Percentiles rank a stretch among this genome's conserved stretches.
Evolutionary conservation across 2,888 invertebrate genomes (phyloP).

Genomic region (Clepsis dumicolana): DNA sequence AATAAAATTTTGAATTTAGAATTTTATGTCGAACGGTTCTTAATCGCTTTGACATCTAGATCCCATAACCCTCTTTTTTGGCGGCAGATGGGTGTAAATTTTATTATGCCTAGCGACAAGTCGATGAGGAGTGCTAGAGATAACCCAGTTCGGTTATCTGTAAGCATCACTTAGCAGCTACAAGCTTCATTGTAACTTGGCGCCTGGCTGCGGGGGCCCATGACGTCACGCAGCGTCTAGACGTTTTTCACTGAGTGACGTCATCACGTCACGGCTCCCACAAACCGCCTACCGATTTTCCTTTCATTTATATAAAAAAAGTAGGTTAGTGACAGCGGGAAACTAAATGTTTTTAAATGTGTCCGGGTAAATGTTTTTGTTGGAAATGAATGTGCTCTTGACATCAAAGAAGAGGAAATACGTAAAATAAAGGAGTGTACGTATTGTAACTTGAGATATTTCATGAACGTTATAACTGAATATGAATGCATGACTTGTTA

Average conservation of each 20-base stretch:
- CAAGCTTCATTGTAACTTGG: slow-evolving; percentile 13
- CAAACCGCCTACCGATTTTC: slow-evolving; percentile 40
- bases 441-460: too few relatives aligned
- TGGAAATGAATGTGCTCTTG: background rate
- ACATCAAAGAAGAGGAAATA: background rate
- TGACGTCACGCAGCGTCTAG: slow-evolving; percentile 66
- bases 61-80: too few relatives aligned
- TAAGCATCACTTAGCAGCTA: slow-evolving; percentile 7
- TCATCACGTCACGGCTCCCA: slow-evolving; percentile 55
- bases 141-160: slow-evolving; percentile 6
- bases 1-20: too few relatives aligned
- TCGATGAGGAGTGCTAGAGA: background rate
- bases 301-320: slow-evolving; percentile 14
- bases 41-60: background rate
- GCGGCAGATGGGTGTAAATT: too few relatives aligned
- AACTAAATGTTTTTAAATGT: slow-evolving; percentile 3
- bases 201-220: slow-evolving; percentile 23
- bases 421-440: too few relatives aligned
- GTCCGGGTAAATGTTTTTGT: background rate
- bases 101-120: background rate
- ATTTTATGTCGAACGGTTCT: too few relatives aligned
- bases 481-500: too few relatives aligned
- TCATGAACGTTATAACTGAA: too few relatives aligned
- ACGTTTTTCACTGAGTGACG: slow-evolving; percentile 58
- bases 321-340: slow-evolving; percentile 22